Conservation (phyloP, 2,113 vertebrate species). For the Rhea americana region DNA sequence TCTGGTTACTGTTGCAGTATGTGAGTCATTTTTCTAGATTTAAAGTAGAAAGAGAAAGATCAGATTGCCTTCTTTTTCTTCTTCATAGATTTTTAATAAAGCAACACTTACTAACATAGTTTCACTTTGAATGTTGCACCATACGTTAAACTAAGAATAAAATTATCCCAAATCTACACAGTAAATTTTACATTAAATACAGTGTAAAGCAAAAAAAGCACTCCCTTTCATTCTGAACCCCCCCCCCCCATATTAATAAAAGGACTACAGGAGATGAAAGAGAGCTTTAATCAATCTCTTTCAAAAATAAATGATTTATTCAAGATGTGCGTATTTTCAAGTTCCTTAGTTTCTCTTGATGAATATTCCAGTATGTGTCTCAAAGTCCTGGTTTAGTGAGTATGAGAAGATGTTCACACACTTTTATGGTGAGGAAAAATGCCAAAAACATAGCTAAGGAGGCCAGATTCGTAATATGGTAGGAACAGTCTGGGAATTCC, state of each 20-base stretch:
- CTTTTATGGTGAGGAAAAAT: background rate
- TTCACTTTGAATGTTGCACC: background rate
- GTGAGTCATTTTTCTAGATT: background rate
- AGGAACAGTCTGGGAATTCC: conserved; percentile 25
- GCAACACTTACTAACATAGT: background rate
- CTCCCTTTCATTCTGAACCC: background rate
- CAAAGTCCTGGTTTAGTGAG: background rate
- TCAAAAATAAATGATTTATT: conserved; percentile 32
- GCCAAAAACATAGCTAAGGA: conserved; percentile 31
- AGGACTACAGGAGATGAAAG: background rate
- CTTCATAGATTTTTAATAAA: background rate
- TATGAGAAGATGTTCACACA: conserved; percentile 39
- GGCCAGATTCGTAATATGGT: conserved; percentile 13
- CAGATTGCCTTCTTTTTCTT: background rate
- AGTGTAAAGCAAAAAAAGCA: background rate
- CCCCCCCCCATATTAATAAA: background rate
- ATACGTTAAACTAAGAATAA: background rate
- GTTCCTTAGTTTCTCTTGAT: background rate
- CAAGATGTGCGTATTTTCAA: conserved; percentile 9
- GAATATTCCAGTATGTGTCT: conserved; percentile 38
- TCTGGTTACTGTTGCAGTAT: conserved; percentile 4
- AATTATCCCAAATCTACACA: background rate
- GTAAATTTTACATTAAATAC: background rate
- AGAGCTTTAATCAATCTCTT: background rate
- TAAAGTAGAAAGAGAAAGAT: background rate